Base-by-base conservation (phyloP, 2,113 vertebrate species). In the Tyrannus savana region DNA sequence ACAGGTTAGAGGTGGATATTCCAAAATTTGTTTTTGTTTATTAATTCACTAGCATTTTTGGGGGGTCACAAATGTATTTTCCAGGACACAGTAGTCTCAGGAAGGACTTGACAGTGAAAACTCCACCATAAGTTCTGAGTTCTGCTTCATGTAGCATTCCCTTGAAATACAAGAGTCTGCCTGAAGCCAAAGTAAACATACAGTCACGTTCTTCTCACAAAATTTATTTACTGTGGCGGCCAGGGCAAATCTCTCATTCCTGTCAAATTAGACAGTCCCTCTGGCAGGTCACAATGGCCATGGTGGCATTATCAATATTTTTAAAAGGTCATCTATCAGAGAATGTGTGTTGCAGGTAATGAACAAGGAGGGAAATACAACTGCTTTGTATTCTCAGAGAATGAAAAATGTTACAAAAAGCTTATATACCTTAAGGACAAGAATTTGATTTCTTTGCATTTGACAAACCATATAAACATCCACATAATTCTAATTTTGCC, bases 271-370 rank as follows among this genome's bases (percentile, higher is more conserved):
- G 90, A 64, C 53, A 69, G 76, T 93, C 94, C 92, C 79, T 89
- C 86, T 92, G 90, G 95, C 88, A 84, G 91, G 93, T 83, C 93
- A 86, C 91, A 90, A 31, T 68, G 89, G 60, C 74, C 31, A 52
- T 31, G 59, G 78, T 88, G 75, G 47, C 71, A 87, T 95, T 96
- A 96, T 97, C 95, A 91, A 90, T 97, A 90, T 93, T 93, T 92
- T 96, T 94, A 71, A 97, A 96, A 97, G 96, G 96, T 96, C 96
- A 95, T 94, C 71, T 87, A 88, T 95, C 95, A 95, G 52, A 82
- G 44, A 84, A 66, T 60, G 47, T 3, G 2, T 89, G 62, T 85
- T 77, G 77, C 23, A 77, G 71, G 81, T 82, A 96, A 93, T 77
- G 87, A 96, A 78, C 23, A 89, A 63, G 56, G 23, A 89, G 49